Evolutionary conservation across 2,797 vertebrate genomes (phyloP).

Genomic region (Allobates femoralis): DNA sequence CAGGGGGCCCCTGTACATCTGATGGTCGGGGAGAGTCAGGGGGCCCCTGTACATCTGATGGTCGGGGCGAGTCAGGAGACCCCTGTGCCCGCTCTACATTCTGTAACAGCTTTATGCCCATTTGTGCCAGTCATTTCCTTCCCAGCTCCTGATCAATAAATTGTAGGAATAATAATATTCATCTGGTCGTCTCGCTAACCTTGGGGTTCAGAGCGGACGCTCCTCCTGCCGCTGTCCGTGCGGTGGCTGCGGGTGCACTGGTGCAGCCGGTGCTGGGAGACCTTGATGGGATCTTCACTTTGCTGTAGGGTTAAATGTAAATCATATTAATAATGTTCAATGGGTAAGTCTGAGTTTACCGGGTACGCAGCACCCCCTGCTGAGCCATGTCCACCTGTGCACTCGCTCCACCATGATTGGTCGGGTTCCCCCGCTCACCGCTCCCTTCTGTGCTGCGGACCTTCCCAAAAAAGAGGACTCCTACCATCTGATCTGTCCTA

Average conservation of each 20-base stretch:
- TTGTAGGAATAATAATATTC: background rate
- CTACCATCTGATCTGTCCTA: too few relatives aligned
- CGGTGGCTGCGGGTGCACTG: background rate
- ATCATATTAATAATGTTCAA: background rate
- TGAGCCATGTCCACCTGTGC: background rate
- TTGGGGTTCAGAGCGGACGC: background rate
- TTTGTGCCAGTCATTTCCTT: background rate
- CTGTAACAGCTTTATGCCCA: background rate
- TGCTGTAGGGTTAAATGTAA: background rate
- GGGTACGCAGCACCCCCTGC: background rate
- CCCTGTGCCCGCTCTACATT: background rate
- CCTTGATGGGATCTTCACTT: background rate
- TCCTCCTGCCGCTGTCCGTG: background rate
- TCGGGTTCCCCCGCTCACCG: too few relatives aligned
- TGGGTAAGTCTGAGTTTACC: background rate
- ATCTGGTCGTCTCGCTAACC: constrained; percentile 24
- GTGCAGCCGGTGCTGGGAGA: too few relatives aligned
- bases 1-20: too few relatives aligned
- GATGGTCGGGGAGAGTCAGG: too few relatives aligned
- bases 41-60: too few relatives aligned
- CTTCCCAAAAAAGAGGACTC: too few relatives aligned
- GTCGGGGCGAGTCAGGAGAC: too few relatives aligned
- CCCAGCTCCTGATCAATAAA: background rate
- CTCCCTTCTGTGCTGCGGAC: too few relatives aligned
- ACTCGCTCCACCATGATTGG: too few relatives aligned